Base-by-base conservation (phyloP, 2,888 invertebrate genomes). In the Auanema sp. region DNA sequence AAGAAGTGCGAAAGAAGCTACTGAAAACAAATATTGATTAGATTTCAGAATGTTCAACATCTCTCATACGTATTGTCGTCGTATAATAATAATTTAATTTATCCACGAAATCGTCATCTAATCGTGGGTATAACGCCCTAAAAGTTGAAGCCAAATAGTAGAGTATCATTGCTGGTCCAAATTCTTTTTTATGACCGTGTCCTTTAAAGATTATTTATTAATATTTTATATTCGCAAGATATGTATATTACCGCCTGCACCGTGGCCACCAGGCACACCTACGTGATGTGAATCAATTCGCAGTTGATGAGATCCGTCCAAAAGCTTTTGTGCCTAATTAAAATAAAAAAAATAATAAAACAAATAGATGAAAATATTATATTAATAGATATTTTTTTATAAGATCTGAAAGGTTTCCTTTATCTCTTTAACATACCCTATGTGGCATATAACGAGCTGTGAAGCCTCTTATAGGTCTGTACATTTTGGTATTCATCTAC, bases 71-170 rank as follows among this genome's bases (percentile, higher is more conserved):
- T 49, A 83, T 84, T 21, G 83, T 83, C 14, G 83, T 83, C 16
- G 83, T 83, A 62, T 83, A 83, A 59, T 83, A 83, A 64, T 83
- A 83, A 69, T 83, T 83, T 55, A 83, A 76, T 65, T 83, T 83
- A 67, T 83, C 83, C 25, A 83, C 83, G 63, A 83, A 83, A 68
- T 83, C 83, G 67, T 83, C 83, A 65, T 83, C 83, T 42, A 83
- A 73, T 50, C 83, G 76, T 23, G 83, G 83, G 62, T 83, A 81
- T 16, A 83, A 78, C 24, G 79, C 79, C 33, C 83, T 81, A 63
- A 83, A 83, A 53, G 83, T 83, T 23, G 83, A 80, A 21, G 83
- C 83, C 60, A 83, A 64, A 66, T 83, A 83, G 64, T 83, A 83
- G 51, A 83, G 75, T 60, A 83, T 81, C 84, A 83, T 83, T n/a